Evolutionary conservation across 2,888 invertebrate genomes (phyloP).

Genomic region (Neoitamus cyanurus): DNA sequence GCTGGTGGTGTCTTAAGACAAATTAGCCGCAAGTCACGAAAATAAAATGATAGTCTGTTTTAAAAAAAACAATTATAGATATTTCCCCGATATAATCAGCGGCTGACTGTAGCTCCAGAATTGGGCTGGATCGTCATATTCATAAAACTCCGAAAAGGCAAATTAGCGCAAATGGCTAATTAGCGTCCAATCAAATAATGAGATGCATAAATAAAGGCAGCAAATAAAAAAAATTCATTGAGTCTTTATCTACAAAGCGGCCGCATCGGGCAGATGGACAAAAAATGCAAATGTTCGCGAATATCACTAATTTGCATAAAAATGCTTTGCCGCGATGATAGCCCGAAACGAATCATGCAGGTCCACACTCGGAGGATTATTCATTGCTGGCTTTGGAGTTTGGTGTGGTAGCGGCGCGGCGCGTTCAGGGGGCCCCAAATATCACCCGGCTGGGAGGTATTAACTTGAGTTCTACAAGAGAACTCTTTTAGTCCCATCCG

Average conservation of each 20-base stretch:
- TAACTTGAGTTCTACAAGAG: not conserved
- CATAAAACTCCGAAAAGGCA: not conserved
- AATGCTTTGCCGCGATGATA: not conserved
- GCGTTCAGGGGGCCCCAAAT: not conserved
- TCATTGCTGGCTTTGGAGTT: not conserved
- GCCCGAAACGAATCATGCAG: not conserved
- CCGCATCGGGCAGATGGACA: not conserved
- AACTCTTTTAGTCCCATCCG: not conserved
- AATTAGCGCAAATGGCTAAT: not conserved
- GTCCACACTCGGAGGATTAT: not conserved
- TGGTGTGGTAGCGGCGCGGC: not conserved
- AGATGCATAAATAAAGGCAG: not conserved
- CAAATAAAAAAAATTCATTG: not conserved
- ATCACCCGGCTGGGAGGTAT: not conserved
- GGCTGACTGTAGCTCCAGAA: no score
- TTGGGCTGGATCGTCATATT: not conserved
- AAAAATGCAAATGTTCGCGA: not conserved
- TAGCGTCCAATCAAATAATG: not conserved
- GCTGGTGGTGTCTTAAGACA: no score
- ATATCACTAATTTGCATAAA: not conserved
- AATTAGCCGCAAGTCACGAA: no score
- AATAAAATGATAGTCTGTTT: no score
- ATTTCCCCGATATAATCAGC: no score
- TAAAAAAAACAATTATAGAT: no score
- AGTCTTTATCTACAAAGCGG: not conserved